These are phyloP conservation scores for Carassius auratus DNA, from an alignment of 2,113 vertebrate species.

Conservation along the genomic window DNA sequence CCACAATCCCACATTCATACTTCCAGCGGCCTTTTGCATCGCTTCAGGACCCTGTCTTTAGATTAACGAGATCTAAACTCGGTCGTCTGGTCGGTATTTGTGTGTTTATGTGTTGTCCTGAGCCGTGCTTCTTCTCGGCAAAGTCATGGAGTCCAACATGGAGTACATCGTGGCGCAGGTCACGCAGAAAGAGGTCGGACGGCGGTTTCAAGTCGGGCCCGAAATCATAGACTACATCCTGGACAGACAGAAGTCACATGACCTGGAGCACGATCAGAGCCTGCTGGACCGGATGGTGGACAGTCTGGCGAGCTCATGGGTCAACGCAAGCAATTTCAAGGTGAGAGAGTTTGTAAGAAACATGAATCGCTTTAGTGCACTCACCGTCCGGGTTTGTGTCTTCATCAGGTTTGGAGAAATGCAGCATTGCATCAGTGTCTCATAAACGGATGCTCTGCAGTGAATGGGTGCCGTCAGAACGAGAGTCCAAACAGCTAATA, in stretches of 20 bases:
- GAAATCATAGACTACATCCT: constrained; percentile 89
- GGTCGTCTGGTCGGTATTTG: not conserved
- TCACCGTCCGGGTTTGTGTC: not conserved
- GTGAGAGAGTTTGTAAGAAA: constrained; percentile 72
- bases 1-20: not conserved
- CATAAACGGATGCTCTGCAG: too few relatives aligned
- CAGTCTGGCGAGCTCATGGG: constrained; percentile 90
- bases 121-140: constrained; percentile 9
- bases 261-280: constrained; percentile 91
- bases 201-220: constrained; percentile 89
- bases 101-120: constrained; percentile 19
- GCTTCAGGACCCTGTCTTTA: not conserved
- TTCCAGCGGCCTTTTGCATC: not conserved
- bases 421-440: too few relatives aligned
- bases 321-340: constrained; percentile 98
- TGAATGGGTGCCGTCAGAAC: too few relatives aligned
- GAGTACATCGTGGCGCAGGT: constrained; percentile 88
- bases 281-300: constrained; percentile 93
- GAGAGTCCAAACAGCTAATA: too few relatives aligned
- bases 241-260: constrained; percentile 83
- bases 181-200: constrained; percentile 91
- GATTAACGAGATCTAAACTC: constrained; percentile 7
- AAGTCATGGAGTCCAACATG: constrained; percentile 86
- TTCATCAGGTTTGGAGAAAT: not conserved
- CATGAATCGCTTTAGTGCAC: not conserved